Percentiles rank a stretch among this genome's conserved stretches.
phyloP scores from a whole-genome alignment of 2,797 vertebrate species.

The Enteromius radiatus region DNA sequence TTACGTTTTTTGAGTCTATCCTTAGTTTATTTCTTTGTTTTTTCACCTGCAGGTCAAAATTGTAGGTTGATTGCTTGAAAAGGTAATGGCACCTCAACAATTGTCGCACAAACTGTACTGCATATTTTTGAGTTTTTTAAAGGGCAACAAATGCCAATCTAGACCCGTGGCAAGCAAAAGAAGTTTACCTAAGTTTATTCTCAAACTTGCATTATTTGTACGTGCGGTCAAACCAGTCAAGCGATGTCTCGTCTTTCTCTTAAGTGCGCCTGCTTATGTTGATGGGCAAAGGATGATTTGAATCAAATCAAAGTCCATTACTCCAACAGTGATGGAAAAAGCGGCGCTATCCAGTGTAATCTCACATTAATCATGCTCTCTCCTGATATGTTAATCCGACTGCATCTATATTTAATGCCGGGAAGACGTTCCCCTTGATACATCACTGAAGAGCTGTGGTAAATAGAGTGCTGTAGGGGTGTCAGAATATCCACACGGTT shows the following conservation, averaged over 20 bases:
- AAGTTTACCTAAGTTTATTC: neutral
- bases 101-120: neutral
- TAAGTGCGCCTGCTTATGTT: slow-evolving; percentile 51
- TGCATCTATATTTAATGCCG: slow-evolving; percentile 67
- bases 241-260: slow-evolving; percentile 30
- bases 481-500: slow-evolving; percentile 49
- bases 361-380: slow-evolving; percentile 66
- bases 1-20: neutral
- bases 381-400: slow-evolving; percentile 62
- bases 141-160: neutral
- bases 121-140: neutral
- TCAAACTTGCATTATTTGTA: slow-evolving; percentile 34
- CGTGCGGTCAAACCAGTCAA: neutral
- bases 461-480: slow-evolving; percentile 60
- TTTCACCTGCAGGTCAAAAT: neutral
- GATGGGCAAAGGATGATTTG: slow-evolving; percentile 60
- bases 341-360: slow-evolving; percentile 60
- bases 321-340: slow-evolving; percentile 64
- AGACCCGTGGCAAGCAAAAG: neutral
- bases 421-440: slow-evolving; percentile 53
- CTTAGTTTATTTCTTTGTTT: neutral
- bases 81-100: neutral
- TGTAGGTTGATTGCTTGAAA: neutral
- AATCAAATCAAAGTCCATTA: slow-evolving; percentile 66
- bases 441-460: slow-evolving; percentile 52